These are phyloP conservation scores for Buathra laborator DNA, from an alignment of 2,888 invertebrate genomes.

Conservation along the genomic window DNA sequence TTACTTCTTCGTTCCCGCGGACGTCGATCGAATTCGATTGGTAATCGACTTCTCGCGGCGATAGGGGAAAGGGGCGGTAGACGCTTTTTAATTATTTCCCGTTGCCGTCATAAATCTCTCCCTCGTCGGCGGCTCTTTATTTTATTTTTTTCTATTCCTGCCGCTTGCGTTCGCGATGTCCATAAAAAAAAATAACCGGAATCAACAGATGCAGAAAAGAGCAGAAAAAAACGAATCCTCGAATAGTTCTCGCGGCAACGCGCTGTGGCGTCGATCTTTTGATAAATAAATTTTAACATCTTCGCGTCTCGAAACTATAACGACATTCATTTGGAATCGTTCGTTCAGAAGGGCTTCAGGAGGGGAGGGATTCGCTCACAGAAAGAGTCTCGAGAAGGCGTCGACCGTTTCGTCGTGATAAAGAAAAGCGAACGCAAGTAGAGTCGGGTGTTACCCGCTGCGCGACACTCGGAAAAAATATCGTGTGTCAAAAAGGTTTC, in stretches of 20 bases:
- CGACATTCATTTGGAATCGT: constrained; percentile 68
- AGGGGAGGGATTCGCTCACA: constrained; percentile 38
- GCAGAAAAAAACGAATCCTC: not conserved
- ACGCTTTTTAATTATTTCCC: constrained; percentile 71
- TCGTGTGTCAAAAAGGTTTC: constrained; percentile 71
- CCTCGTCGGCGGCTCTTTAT: constrained; percentile 37
- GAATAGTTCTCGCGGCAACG: constrained; percentile 8
- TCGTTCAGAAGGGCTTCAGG: constrained; percentile 68
- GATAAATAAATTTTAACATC: constrained; percentile 36
- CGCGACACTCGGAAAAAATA: constrained; percentile 69
- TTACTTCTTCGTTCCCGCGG: constrained; percentile 32
- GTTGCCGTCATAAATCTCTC: constrained; percentile 68
- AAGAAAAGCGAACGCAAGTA: constrained; percentile 26
- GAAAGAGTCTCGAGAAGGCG: constrained; percentile 42
- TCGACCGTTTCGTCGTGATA: constrained; percentile 63
- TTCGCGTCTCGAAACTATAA: constrained; percentile 51
- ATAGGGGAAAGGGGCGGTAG: constrained; percentile 65
- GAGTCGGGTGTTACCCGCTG: constrained; percentile 57
- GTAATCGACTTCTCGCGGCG: constrained; percentile 69
- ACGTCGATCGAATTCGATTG: constrained; percentile 69
- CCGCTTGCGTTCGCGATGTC: constrained; percentile 10
- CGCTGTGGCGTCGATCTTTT: not conserved
- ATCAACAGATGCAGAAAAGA: constrained; percentile 25
- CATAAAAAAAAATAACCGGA: constrained; percentile 27
- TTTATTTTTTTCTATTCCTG: not conserved